These are phyloP conservation scores for Drosophila murphyi DNA, from an alignment of 1,140 invertebrate genomes.

Conservation along the genomic window DNA sequence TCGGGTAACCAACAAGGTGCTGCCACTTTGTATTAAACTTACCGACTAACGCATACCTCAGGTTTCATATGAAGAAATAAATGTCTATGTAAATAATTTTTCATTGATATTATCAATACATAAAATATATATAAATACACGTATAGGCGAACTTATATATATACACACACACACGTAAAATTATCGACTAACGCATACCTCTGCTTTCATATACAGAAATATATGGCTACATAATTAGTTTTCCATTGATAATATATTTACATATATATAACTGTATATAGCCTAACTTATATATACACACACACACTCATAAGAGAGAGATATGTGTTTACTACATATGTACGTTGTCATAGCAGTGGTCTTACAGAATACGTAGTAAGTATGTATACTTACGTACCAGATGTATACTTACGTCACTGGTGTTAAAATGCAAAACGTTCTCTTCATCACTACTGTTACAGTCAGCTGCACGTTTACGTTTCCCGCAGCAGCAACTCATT, in stretches of 20 bases:
- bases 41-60: constrained; percentile 18
- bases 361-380: neutral
- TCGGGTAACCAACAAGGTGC: constrained; percentile 3
- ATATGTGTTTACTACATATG: neutral
- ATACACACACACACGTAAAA: too few relatives aligned
- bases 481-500: constrained; percentile 61
- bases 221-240: too few relatives aligned
- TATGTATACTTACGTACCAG: neutral
- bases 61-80: neutral
- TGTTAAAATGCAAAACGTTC: constrained; percentile 8
- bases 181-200: too few relatives aligned
- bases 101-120: constrained; percentile 11
- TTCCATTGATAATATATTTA: too few relatives aligned
- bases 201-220: too few relatives aligned
- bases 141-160: too few relatives aligned
- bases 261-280: too few relatives aligned
- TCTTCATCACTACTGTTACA: constrained; percentile 21
- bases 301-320: neutral
- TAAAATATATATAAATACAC: neutral
- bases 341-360: neutral
- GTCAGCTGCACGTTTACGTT: constrained; percentile 29
- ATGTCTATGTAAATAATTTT: neutral
- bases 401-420: constrained; percentile 51
- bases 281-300: too few relatives aligned
- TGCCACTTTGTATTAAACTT: constrained; percentile 28